Evolutionary conservation across 2,888 invertebrate species (phyloP).

Genomic region (Drosophila kanekoi): DNA sequence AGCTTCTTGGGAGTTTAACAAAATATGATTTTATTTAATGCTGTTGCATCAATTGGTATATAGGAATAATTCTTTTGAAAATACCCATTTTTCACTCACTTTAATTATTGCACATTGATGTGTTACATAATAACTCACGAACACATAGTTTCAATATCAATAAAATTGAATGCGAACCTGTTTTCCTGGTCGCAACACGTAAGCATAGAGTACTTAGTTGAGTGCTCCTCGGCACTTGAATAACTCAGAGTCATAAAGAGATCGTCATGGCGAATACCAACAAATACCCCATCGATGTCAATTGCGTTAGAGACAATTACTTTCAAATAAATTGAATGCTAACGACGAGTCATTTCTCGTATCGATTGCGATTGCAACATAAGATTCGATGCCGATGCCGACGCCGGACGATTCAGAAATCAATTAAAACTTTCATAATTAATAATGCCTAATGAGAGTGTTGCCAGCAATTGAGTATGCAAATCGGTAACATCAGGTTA

Average conservation of each 20-base stretch:
- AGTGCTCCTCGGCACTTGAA: slow-evolving; percentile 41
- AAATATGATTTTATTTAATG: too few species aligned
- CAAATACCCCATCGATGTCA: slow-evolving; percentile 38
- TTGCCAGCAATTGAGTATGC: slow-evolving; percentile 48
- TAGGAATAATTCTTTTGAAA: slow-evolving; percentile 1
- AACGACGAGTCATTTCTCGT: slow-evolving; percentile 29
- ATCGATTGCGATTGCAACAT: slow-evolving; percentile 25
- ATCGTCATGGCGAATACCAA: slow-evolving; percentile 35
- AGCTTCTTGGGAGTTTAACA: too few species aligned
- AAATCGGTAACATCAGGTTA: slow-evolving; percentile 42
- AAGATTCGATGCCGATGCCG: slow-evolving; percentile 20
- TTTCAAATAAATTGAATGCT: slow-evolving; percentile 59
- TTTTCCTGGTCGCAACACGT: slow-evolving; percentile 31
- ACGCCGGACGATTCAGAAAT: slow-evolving; percentile 31
- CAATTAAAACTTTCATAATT: slow-evolving; percentile 67
- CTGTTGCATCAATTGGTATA: too few species aligned
- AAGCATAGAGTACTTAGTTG: slow-evolving; percentile 14
- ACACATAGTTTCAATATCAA: slow-evolving; percentile 24
- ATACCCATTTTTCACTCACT: neutral
- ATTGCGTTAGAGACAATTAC: slow-evolving; percentile 48
- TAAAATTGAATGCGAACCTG: slow-evolving; percentile 36
- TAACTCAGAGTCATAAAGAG: slow-evolving; percentile 41
- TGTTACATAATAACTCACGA: slow-evolving; percentile 29
- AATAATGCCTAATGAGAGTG: slow-evolving; percentile 51
- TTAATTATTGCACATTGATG: slow-evolving; percentile 8